These are phyloP conservation scores for Drosophila seguyi DNA, from an alignment of 1,140 invertebrate species.

Conservation along the genomic window DNA sequence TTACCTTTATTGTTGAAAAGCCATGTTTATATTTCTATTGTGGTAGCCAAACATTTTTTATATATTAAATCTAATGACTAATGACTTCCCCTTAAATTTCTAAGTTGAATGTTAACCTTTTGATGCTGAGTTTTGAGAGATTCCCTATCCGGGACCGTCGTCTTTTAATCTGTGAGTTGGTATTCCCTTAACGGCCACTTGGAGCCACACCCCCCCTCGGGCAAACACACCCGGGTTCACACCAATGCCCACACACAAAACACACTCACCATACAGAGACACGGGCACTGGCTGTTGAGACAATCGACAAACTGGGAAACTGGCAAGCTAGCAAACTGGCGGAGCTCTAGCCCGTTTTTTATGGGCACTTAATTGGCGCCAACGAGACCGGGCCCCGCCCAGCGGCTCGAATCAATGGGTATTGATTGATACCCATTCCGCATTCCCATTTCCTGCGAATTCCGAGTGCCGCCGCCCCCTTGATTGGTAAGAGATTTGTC, in stretches of 20 bases:
- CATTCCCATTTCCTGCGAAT: slow-evolving; percentile 5
- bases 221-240: slow-evolving; percentile 6
- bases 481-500: slow-evolving; percentile 65
- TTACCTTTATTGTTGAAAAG: too few relatives aligned
- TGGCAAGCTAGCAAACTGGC: slow-evolving; percentile 35
- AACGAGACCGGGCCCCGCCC: slow-evolving; percentile 56
- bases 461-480: slow-evolving; percentile 33
- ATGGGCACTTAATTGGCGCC: slow-evolving; percentile 75
- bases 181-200: slow-evolving; percentile 60
- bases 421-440: slow-evolving; percentile 68
- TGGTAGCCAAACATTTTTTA: not conserved
- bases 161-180: slow-evolving; percentile 13
- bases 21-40: not conserved
- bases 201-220: not conserved
- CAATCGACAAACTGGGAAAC: slow-evolving; percentile 50
- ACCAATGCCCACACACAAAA: slow-evolving; percentile 1
- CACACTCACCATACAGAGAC: not conserved
- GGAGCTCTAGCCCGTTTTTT: slow-evolving; percentile 58
- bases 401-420: slow-evolving; percentile 60
- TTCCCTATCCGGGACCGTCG: not conserved
- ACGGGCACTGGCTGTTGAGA: slow-evolving; percentile 35
- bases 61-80: not conserved
- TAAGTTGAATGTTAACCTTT: not conserved
- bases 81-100: not conserved
- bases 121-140: not conserved